Evolutionary conservation across 1,140 invertebrate genomes (phyloP).

Genomic region (Drosophila ananassae): DNA sequence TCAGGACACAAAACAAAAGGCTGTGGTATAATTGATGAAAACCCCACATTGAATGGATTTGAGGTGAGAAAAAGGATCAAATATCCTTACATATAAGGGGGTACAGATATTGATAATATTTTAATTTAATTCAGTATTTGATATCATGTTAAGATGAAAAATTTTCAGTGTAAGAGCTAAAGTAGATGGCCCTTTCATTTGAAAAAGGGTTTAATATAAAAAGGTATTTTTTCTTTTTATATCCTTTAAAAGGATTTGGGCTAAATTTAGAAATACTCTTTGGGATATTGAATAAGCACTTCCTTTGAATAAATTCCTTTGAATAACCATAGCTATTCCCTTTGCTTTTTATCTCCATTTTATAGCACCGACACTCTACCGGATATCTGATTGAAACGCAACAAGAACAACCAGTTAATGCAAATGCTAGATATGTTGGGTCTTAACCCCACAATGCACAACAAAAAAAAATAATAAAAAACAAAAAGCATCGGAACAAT

Average conservation of each 20-base stretch:
- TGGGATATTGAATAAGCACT: neutral
- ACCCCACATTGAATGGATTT: constrained; percentile 79
- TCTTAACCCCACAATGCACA: constrained; percentile 1
- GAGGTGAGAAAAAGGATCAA: constrained; percentile 54
- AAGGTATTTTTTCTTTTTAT: neutral
- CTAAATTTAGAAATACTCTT: neutral
- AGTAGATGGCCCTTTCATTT: too few relatives aligned
- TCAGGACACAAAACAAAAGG: constrained; percentile 78
- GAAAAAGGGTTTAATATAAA: neutral
- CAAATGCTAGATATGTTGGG: constrained; percentile 32
- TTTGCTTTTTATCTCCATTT: neutral
- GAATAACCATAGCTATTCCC: neutral
- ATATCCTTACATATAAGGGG: neutral
- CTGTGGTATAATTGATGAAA: constrained; percentile 84
- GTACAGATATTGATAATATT: neutral
- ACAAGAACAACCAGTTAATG: constrained; percentile 16
- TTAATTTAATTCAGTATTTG: neutral
- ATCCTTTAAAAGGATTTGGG: neutral
- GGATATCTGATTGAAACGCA: constrained; percentile 40
- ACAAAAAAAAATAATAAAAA: neutral
- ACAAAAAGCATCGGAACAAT: constrained; percentile 66
- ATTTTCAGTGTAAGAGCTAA: too few relatives aligned
- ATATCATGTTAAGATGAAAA: neutral
- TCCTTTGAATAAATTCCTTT: neutral
- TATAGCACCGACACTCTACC: constrained; percentile 57